Evolutionary conservation across 2,888 invertebrate species (phyloP).

Genomic region (Cryptocephalus primarius): DNA sequence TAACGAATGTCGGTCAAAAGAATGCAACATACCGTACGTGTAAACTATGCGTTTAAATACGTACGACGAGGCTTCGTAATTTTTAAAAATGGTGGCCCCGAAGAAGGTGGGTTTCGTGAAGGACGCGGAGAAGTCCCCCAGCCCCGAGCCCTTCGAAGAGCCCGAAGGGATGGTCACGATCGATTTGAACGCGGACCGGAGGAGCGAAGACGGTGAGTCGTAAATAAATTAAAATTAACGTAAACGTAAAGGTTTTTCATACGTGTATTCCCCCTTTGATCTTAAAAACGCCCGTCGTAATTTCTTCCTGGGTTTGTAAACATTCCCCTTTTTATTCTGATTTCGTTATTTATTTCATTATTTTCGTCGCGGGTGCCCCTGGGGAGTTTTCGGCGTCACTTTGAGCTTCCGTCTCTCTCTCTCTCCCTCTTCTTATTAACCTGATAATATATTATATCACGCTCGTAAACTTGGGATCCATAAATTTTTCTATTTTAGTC

Average conservation of each 20-base stretch:
- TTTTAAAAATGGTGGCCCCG: slow-evolving; percentile 12
- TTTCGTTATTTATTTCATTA: too few species aligned
- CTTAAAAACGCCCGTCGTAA: too few species aligned
- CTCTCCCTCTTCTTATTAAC: too few species aligned
- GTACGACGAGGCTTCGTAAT: background rate
- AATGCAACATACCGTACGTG: too few species aligned
- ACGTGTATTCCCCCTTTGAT: too few species aligned
- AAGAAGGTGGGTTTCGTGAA: slow-evolving; percentile 5
- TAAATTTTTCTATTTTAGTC: background rate
- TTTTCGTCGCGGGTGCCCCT: too few species aligned
- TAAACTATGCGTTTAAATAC: too few species aligned
- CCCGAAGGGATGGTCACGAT: slow-evolving; percentile 31
- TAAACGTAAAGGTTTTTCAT: background rate
- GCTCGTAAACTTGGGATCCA: background rate
- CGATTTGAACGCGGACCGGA: slow-evolving; percentile 22
- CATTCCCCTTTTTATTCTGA: too few species aligned
- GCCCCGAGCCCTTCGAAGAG: slow-evolving; percentile 24
- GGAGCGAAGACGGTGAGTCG: slow-evolving; percentile 7
- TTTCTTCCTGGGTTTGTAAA: too few species aligned
- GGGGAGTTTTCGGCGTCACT: too few species aligned
- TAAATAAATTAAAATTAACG: background rate
- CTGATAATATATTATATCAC: too few species aligned
- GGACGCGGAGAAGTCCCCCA: slow-evolving; percentile 4
- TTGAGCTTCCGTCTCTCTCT: too few species aligned
- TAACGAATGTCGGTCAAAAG: background rate